phyloP scores from a whole-genome alignment of 2,888 invertebrate genomes.

The Alcis repandata region DNA sequence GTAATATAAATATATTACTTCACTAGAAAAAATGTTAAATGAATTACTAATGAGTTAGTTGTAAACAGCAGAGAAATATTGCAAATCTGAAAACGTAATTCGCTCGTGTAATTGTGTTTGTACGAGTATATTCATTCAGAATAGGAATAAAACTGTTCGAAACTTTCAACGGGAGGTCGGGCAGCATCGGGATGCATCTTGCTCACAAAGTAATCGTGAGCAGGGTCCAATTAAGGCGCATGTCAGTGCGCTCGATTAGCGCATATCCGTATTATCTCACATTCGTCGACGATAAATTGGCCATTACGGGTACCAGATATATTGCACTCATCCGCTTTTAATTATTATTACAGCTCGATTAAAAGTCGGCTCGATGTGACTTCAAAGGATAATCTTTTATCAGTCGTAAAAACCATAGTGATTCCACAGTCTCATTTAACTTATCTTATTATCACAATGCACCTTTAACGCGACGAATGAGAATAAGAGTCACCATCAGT shows the following conservation, averaged over 20 bases:
- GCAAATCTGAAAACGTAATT: not conserved
- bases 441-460: too few species aligned
- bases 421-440: too few species aligned
- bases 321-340: conserved; percentile 20
- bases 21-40: too few species aligned
- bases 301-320: conserved; percentile 30
- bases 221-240: conserved; percentile 38
- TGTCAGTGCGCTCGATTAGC: conserved; percentile 43
- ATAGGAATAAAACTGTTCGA: not conserved
- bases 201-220: conserved; percentile 27
- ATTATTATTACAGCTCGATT: conserved; percentile 22
- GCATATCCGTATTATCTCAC: conserved; percentile 40
- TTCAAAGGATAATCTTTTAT: conserved; percentile 5
- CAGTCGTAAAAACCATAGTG: too few species aligned
- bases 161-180: too few species aligned
- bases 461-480: too few species aligned
- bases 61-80: too few species aligned
- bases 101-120: too few species aligned
- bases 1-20: too few species aligned
- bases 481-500: too few species aligned
- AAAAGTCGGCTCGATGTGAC: not conserved
- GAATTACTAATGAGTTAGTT: too few species aligned
- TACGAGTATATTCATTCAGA: not conserved
- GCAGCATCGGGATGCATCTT: not conserved
- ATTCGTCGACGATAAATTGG: conserved; percentile 40